phyloP scores from a whole-genome alignment of 1,140 invertebrate species.

The Lordiphosa mommai region DNA sequence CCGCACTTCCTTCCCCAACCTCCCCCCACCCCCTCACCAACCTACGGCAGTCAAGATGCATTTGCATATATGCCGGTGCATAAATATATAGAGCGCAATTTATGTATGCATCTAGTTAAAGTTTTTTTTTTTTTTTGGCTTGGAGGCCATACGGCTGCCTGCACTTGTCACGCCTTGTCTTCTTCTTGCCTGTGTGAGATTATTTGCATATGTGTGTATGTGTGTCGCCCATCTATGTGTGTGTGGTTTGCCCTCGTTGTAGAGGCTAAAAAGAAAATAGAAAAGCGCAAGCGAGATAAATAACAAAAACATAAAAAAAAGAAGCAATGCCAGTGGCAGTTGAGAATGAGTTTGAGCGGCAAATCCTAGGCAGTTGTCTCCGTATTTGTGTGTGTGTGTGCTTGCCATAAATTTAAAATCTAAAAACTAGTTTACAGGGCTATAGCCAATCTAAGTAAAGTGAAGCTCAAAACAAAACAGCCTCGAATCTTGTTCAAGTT shows the following conservation, averaged over 20 bases:
- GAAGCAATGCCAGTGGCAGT: conserved; percentile 23
- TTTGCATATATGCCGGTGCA: conserved; percentile 59
- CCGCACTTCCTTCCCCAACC: conserved; percentile 4
- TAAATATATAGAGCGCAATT: conserved; percentile 73
- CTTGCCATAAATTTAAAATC: conserved; percentile 27
- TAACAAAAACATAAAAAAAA: conserved; percentile 33
- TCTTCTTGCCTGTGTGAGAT: conserved; percentile 22
- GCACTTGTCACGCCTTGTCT: conserved; percentile 72
- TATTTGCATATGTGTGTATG: conserved; percentile 25
- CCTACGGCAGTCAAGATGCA: conserved; percentile 23
- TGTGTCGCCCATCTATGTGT: conserved; percentile 11
- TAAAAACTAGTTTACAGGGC: conserved; percentile 9
- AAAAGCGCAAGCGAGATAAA: conserved; percentile 73
- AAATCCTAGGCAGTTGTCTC: conserved; percentile 7
- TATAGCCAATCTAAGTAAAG: conserved; percentile 7
- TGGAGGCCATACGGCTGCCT: conserved; percentile 49
- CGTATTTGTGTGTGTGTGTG: not conserved
- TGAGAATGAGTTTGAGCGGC: conserved; percentile 16
- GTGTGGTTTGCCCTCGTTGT: conserved; percentile 65
- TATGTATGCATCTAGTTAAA: conserved; percentile 70
- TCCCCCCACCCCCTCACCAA: not conserved
- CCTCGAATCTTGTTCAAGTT: conserved; percentile 5
- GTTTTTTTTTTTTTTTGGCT: conserved; percentile 27
- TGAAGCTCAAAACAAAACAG: conserved; percentile 1
- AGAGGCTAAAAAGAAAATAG: conserved; percentile 54